Base-by-base conservation (phyloP, 2,888 invertebrate genomes). In the Apamea epomidion region DNA sequence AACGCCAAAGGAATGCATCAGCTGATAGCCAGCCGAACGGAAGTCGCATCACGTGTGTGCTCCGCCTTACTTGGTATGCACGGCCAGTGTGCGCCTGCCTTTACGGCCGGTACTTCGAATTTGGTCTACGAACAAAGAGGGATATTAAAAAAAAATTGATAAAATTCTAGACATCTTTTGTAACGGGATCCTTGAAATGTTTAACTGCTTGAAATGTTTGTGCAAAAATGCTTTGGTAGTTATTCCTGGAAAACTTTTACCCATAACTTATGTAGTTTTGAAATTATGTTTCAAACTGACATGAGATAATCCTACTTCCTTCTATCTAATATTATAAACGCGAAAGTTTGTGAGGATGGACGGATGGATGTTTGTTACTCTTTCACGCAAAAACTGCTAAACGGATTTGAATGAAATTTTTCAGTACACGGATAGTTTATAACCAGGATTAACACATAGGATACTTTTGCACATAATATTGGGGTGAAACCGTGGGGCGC, bases 31-130 rank as follows among this genome's bases (percentile, higher is more conserved):
- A 82, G 64, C 80, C 83, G 82, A 89, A 81, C 95, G 96, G 96
- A 96, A 94, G 94, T 94, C 90, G 92, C 94, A 92, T 95, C 95
- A 96, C 94, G 94, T 94, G 94, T 91, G 89, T 83, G 84, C 88
- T 65, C 81, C 74, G 84, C 87, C 92, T 91, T 91, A 92, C 84
- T 95, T 93, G 87, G 93, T 95, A 96, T 96, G 92, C 95, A 87
- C 74, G 83, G 81, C 88, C 82, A 80, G 90, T 90, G 89, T 89
- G 81, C 76, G 81, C 85, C 74, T 82, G 87, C 89, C 91, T 92
- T 91, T 91, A 90, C 88, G 85, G 79, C 84, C 64, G 83, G 71
- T 86, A 87, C 84, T 78, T 84, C 87, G 83, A 89, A 86, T 90
- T 88, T 84, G 25, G 79, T 82, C 88, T 87, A 87, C 79, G 82